These are phyloP conservation scores for Phoeniculus purpureus DNA, from an alignment of 2,797 vertebrate genomes.

Conservation along the genomic window DNA sequence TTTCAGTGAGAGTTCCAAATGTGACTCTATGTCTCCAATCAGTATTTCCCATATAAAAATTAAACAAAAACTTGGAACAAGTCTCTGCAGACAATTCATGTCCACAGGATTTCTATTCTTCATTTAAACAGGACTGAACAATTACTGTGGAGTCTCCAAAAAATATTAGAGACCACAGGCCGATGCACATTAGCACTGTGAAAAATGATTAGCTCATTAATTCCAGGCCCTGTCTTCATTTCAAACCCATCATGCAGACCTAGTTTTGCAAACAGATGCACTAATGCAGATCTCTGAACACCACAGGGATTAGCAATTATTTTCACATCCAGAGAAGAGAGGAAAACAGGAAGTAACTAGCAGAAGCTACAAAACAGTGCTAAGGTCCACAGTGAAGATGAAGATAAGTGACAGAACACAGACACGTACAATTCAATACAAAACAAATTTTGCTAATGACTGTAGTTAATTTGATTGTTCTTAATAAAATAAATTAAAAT, in stretches of 20 bases:
- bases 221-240: background rate
- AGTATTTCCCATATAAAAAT: background rate
- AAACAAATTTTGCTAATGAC: background rate
- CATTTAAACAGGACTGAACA: background rate
- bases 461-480: background rate
- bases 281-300: background rate
- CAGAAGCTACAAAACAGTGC: background rate
- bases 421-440: background rate
- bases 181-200: background rate
- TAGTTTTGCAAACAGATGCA: background rate
- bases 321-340: background rate
- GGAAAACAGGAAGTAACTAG: rapidly evolving
- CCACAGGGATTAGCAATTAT: background rate
- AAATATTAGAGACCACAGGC: background rate
- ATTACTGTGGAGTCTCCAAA: background rate
- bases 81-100: background rate
- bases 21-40: background rate
- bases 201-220: conserved; percentile 21
- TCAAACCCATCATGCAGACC: background rate
- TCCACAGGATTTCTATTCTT: background rate
- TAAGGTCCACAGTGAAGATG: background rate
- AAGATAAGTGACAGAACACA: background rate
- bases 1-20: background rate
- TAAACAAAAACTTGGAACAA: background rate
- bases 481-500: background rate